Base-by-base conservation (phyloP, 2,113 vertebrate genomes). In the Zosterops pallidus region DNA sequence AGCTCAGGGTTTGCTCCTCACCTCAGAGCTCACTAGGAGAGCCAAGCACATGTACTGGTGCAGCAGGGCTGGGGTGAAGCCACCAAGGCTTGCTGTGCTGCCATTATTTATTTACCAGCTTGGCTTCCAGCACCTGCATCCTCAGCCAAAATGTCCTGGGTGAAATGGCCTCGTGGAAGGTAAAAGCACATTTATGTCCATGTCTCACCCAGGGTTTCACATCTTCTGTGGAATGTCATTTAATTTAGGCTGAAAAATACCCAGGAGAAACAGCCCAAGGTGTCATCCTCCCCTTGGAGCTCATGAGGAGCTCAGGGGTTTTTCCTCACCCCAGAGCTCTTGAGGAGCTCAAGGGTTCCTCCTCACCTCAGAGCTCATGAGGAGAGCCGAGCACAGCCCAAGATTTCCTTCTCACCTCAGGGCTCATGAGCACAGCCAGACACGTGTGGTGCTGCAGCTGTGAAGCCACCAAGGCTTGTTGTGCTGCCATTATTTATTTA, bases 381-480 rank as follows among this genome's bases (percentile, higher is more conserved):
- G 42, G 2, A 35, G 35, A 35, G 35, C 35, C 8, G 35, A 35
- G 35, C 35, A 35, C 35, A 31, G 52, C 37, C 81, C 26, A 41
- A 22, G 64, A 59, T 90, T 83, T 70, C 33, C 35, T 50, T 19
- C 71, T 29, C 31, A 4, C n/a, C 75, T 42, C 76, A 0, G 49
- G 17, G 84, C 64, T 49, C 42, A 16, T 37, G 63, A 79, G 83
- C 24, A 46, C 5, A 78, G 71, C 76, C 65, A 31, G 9, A 62
- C 4, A 4, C 42, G 42, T 14, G 3, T 2, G 71, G 17, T 26
- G 69, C 1, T 21, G n/a, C n/a, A n/a, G n/a, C n/a, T n/a, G 15
- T 44, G 35, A 3, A 10, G 8, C 12, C 60, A 31, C 59, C 31
- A 0, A 22, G 18, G 42, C 1, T 28, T 47, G 1, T 63, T 71